Conservation (phyloP, 2,797 vertebrate species). For the Helicolenus hilgendorfi region DNA sequence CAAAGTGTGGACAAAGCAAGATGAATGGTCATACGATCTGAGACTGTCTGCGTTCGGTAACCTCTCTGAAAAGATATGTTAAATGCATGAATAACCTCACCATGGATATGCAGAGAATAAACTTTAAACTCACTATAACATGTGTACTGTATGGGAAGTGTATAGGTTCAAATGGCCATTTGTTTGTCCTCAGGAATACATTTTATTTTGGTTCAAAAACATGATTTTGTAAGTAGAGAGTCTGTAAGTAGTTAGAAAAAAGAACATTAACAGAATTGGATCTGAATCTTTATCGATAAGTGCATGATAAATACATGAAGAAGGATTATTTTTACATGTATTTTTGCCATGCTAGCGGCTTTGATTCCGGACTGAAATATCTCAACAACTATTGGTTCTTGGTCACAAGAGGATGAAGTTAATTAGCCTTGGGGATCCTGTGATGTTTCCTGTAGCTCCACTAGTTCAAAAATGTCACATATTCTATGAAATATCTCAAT, state of each 20-base stretch:
- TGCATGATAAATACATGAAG: background rate
- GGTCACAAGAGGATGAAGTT: background rate
- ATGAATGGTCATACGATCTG: background rate
- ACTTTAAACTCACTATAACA: background rate
- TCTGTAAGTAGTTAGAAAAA: background rate
- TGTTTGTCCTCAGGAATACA: background rate
- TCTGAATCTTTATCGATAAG: background rate
- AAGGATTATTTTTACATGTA: background rate
- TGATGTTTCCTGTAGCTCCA: background rate
- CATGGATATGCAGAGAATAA: background rate
- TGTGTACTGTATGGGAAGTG: background rate
- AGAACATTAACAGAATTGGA: background rate
- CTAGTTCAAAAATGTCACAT: background rate
- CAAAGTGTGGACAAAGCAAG: constrained; percentile 1
- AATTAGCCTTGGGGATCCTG: background rate
- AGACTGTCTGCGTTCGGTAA: background rate
- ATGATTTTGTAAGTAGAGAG: background rate
- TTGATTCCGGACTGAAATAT: too few relatives aligned
- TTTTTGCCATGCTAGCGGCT: background rate
- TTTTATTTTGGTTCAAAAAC: background rate
- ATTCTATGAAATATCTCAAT: too few relatives aligned
- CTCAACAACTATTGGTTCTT: background rate
- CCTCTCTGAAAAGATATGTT: background rate
- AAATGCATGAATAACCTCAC: background rate
- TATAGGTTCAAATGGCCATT: background rate